Base-by-base conservation (phyloP, 2,797 vertebrate species). In the Cyprinodon diabolis region DNA sequence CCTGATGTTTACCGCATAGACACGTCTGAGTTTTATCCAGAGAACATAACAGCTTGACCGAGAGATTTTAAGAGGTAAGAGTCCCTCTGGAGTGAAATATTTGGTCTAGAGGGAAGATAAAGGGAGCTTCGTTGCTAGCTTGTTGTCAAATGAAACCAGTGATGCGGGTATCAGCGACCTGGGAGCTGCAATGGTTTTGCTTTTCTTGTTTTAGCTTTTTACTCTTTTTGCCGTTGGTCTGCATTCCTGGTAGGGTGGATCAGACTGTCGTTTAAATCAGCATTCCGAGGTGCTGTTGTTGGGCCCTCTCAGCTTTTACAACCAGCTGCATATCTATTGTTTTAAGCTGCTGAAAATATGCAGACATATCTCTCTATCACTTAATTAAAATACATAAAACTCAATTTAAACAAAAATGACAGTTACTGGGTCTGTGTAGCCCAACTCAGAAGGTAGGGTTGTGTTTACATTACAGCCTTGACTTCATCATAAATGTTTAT, bases 91-190 rank as follows among this genome's bases (percentile, higher is more conserved):
- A 25, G 45, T 4, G 21, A 15, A 51, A 47, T 2, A 0, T 2
- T 19, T 0, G 2, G 23, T 23, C 12, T 17, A 37, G 4, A 1
- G 15, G 0, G 0, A 43, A 7, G 40, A 49, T 30, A 14, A 13
- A 15, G 72, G 68, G 56, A 57, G 49, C 71, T 35, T 6, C 66
- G 71, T 63, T 21, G 62, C 79, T 70, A 63, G 73, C 23, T 69
- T 21, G 76, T 54, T 57, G 71, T 37, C 51, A 54, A 3, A 17
- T 1, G 6, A 66, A 21, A 52, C 47, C 17, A 52, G 17, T 56
- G 47, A 54, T 25, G 65, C 21, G 6, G 60, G 1, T 10, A n/a
- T 14, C 37, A 14, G n/a, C 45, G 25, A 11, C 19, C 40, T 6
- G 8, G 4, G 49, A 65, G 63, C 40, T 67, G 71, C 62, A 48